These are phyloP conservation scores for Cenopis cana DNA, from an alignment of 2,888 invertebrate species.

Conservation along the genomic window DNA sequence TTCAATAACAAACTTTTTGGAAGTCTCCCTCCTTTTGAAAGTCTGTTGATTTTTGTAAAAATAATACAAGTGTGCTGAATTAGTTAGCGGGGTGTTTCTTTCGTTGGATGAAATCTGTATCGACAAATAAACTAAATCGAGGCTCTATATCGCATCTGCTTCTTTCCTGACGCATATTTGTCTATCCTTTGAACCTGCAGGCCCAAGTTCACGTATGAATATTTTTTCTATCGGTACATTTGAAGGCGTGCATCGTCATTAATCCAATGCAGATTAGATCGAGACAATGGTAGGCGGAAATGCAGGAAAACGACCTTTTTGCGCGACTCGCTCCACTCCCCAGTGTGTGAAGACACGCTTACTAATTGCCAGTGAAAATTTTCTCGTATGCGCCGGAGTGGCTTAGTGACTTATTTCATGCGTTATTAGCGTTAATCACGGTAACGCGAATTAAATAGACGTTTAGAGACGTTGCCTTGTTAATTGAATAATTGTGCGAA, in stretches of 20 bases:
- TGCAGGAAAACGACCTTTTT: slow-evolving; percentile 72
- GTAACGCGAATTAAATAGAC: slow-evolving; percentile 17
- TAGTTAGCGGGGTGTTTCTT: not conserved
- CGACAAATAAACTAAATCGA: not conserved
- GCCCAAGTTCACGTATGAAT: slow-evolving; percentile 4
- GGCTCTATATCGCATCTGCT: not conserved
- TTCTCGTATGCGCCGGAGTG: slow-evolving; percentile 43
- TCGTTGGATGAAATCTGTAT: not conserved
- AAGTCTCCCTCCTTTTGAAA: not conserved
- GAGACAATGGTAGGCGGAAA: slow-evolving; percentile 80
- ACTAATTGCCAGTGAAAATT: slow-evolving; percentile 67
- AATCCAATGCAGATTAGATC: slow-evolving; percentile 73
- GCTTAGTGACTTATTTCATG: slow-evolving; percentile 38
- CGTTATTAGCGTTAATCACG: slow-evolving; percentile 19
- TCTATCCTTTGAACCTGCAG: not conserved
- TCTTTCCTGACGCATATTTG: not conserved
- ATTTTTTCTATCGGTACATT: slow-evolving; percentile 40
- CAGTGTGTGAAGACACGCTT: slow-evolving; percentile 68
- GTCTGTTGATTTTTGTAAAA: not conserved
- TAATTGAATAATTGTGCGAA: not conserved
- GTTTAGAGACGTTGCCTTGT: slow-evolving; percentile 12
- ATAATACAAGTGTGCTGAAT: not conserved
- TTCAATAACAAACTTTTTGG: not conserved
- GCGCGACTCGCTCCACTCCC: slow-evolving; percentile 62
- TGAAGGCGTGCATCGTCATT: slow-evolving; percentile 57